phyloP scores from a whole-genome alignment of 2,113 vertebrate genomes.

The Mesocricetus auratus region DNA sequence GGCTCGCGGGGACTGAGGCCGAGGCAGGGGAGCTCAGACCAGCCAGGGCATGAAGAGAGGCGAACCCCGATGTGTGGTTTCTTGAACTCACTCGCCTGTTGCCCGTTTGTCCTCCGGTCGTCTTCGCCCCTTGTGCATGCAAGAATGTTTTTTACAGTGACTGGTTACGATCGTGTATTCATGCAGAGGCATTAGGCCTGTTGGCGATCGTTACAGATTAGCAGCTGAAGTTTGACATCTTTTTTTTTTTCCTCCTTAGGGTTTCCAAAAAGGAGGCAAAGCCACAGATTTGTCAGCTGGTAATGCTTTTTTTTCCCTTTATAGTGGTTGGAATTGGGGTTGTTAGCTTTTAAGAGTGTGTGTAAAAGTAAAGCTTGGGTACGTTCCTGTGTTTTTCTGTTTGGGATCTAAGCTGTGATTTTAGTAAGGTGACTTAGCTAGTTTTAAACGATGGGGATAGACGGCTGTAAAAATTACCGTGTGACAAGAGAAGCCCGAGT shows the following conservation, averaged over 20 bases:
- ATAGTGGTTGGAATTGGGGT: background rate
- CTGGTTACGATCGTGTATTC: background rate
- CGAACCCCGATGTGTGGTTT: background rate
- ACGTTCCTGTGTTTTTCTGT: background rate
- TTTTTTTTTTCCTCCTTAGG: slow-evolving; percentile 85
- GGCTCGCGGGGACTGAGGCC: too few relatives aligned
- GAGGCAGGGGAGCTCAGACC: too few relatives aligned
- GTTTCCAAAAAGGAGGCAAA: slow-evolving; percentile 88
- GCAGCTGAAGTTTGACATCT: slow-evolving; percentile 49
- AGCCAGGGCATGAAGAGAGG: too few relatives aligned
- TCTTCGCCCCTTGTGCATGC: background rate
- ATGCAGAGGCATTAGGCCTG: background rate
- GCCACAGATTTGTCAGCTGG: slow-evolving; percentile 92
- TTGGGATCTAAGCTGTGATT: background rate
- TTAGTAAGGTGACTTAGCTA: slow-evolving; percentile 6
- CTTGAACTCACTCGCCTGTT: background rate
- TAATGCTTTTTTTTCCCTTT: slow-evolving; percentile 84
- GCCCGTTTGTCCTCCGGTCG: background rate
- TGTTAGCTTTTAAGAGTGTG: slow-evolving; percentile 1
- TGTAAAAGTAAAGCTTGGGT: background rate
- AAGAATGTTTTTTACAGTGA: background rate
- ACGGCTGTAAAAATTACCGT: background rate
- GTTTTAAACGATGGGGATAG: background rate
- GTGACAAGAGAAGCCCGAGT: background rate
- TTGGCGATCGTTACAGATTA: background rate